Evolutionary conservation across 1,140 invertebrate species (phyloP).

Genomic region (Eupeodes corollae): DNA sequence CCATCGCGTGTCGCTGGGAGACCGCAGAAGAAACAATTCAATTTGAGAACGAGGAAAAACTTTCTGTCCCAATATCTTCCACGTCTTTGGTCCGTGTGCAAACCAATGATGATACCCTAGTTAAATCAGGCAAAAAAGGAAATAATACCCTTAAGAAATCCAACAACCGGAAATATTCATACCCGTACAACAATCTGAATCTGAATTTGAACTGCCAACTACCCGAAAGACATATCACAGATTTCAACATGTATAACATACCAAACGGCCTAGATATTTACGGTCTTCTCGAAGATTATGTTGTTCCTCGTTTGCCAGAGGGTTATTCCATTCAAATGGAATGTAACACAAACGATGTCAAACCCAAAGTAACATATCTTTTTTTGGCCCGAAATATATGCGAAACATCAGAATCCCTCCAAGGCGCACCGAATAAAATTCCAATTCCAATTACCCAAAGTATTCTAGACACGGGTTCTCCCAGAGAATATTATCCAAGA

Average conservation of each 20-base stretch:
- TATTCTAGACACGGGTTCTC: conserved; percentile 12
- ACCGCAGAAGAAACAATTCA: conserved; percentile 26
- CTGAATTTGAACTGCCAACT: conserved; percentile 6
- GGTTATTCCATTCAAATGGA: conserved; percentile 28
- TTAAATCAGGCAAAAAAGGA: background rate
- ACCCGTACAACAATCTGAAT: background rate
- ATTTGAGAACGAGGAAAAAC: conserved; percentile 9
- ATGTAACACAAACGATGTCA: conserved; percentile 1
- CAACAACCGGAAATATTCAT: background rate
- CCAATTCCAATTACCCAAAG: background rate
- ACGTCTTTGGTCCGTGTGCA: background rate
- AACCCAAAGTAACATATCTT: background rate
- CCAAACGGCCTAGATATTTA: conserved; percentile 29
- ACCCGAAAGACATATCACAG: conserved; percentile 23
- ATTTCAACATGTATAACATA: conserved; percentile 30
- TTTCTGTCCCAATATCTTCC: no score
- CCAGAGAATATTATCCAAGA: conserved; percentile 23
- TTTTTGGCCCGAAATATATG: background rate
- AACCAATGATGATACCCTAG: no score
- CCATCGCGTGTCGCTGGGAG: conserved; percentile 67
- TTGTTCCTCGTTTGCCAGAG: conserved; percentile 30
- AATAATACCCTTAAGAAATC: background rate
- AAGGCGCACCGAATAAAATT: background rate
- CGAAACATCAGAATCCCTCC: background rate
- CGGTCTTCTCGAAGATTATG: conserved; percentile 30